Evolutionary conservation across 92 coral and sea anemone genomes (phyloP).

Genomic region (Actinernus sp.): DNA sequence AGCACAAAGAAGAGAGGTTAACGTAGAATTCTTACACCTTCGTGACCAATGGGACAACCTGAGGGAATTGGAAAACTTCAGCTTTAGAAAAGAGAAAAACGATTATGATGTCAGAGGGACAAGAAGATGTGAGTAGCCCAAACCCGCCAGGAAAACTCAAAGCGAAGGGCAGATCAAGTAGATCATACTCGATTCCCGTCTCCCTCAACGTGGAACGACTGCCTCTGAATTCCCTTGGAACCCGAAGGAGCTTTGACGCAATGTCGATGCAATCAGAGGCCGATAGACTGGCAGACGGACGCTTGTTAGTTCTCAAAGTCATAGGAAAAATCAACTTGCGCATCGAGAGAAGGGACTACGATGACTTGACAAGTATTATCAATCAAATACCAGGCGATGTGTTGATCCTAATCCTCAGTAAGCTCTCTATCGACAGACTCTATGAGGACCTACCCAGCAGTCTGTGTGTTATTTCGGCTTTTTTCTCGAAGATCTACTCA

Average conservation of each 20-base stretch:
- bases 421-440: slow-evolving; percentile 75
- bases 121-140: slow-evolving; percentile 4
- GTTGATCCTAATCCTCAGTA: slow-evolving; percentile 72
- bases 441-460: slow-evolving; percentile 88
- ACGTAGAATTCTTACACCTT: slow-evolving; percentile 6
- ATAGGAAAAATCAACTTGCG: slow-evolving; percentile 85
- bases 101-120: slow-evolving; percentile 40
- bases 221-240: slow-evolving; percentile 2
- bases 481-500: slow-evolving; percentile 70
- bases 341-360: slow-evolving; percentile 81
- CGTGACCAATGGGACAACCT: slow-evolving; percentile 1
- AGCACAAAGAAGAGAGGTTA: neutral
- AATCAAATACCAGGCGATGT: slow-evolving; percentile 94
- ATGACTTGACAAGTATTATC: slow-evolving; percentile 73
- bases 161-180: slow-evolving; percentile 16
- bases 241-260: slow-evolving; percentile 56
- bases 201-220: neutral
- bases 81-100: too few relatives aligned
- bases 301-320: slow-evolving; percentile 76
- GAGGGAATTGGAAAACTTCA: too few relatives aligned
- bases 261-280: slow-evolving; percentile 21
- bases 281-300: slow-evolving; percentile 70
- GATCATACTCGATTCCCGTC: slow-evolving; percentile 56
- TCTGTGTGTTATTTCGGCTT: slow-evolving; percentile 70
- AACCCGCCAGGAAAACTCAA: slow-evolving; percentile 5